A percentile compares a stretch with the other conserved stretches of the same genome.
phyloP scores from a whole-genome alignment of 30 jellyfish, hydroid and myxozoan genomes.

The Pelagia noctiluca region DNA sequence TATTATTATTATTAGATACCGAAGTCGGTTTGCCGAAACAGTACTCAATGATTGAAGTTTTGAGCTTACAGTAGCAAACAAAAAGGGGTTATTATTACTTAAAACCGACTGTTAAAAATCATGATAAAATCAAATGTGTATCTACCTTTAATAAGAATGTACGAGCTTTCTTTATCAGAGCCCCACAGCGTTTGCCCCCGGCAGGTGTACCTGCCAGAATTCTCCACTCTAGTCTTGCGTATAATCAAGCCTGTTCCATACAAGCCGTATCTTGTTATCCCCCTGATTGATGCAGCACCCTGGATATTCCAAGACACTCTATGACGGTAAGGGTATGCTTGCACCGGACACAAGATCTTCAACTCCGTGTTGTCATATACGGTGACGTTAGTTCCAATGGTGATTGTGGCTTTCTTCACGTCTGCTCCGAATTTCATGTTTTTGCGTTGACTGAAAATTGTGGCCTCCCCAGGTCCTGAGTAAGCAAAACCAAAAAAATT shows the following conservation, averaged over 20 bases:
- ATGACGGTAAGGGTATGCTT: constrained; percentile 44
- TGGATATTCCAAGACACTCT: constrained; percentile 64
- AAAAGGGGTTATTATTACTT: too few relatives aligned
- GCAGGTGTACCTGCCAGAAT: constrained; percentile 69
- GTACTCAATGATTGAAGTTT: too few relatives aligned
- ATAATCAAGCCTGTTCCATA: constrained; percentile 58
- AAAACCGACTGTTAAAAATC: too few relatives aligned
- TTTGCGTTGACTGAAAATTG: constrained; percentile 77
- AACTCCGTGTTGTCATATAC: constrained; percentile 67
- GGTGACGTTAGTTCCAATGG: constrained; percentile 85
- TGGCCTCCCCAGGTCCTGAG: constrained; percentile 82
- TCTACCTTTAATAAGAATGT: constrained; percentile 47
- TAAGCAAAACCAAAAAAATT: background rate
- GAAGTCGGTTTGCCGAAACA: too few relatives aligned
- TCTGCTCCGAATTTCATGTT: constrained; percentile 21
- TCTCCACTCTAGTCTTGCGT: constrained; percentile 14
- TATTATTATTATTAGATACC: too few relatives aligned
- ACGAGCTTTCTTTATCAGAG: constrained; percentile 67
- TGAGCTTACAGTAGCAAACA: too few relatives aligned
- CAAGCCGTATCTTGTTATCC: constrained; percentile 57
- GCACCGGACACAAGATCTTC: constrained; percentile 73
- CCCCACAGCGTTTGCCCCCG: constrained; percentile 48
- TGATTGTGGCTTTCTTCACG: constrained; percentile 53
- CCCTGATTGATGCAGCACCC: constrained; percentile 30
- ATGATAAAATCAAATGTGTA: background rate